Conservation (phyloP, 2,888 invertebrate species). For the Helleia helle region DNA sequence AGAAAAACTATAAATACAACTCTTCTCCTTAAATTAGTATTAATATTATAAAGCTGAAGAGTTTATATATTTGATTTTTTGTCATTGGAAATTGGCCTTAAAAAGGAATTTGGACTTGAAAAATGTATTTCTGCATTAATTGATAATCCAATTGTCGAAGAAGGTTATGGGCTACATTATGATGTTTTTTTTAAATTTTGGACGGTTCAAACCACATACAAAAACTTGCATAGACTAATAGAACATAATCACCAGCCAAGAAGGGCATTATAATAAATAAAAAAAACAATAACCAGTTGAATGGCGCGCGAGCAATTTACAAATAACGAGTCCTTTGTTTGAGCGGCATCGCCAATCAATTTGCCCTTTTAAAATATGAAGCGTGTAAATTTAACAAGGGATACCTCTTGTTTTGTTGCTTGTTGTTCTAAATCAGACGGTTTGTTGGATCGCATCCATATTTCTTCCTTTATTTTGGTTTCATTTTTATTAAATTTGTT, state of each 20-base stretch:
- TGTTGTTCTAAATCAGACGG: background rate
- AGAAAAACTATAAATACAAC: no score
- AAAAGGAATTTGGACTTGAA: no score
- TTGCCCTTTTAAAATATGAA: slow-evolving; percentile 21
- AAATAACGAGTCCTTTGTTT: slow-evolving; percentile 18
- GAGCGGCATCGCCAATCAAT: slow-evolving; percentile 23
- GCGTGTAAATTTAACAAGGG: slow-evolving; percentile 29
- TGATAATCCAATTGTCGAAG: no score
- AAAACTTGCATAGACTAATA: no score
- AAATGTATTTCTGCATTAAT: no score
- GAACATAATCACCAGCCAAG: background rate
- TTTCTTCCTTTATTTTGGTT: background rate
- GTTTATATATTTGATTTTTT: no score
- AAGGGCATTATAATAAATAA: slow-evolving; percentile 1
- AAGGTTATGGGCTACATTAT: no score
- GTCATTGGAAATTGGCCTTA: no score
- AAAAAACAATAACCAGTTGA: slow-evolving; percentile 11
- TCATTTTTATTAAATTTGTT: background rate
- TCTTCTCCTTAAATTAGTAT: no score
- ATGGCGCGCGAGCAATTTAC: slow-evolving; percentile 20
- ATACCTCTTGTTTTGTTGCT: slow-evolving; percentile 7
- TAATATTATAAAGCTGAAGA: no score
- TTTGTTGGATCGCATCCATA: background rate
- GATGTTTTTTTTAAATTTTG: no score
- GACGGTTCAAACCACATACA: no score